Evolutionary conservation across 2,888 invertebrate genomes (phyloP).

Genomic region (Acanthacorydalis orientalis): DNA sequence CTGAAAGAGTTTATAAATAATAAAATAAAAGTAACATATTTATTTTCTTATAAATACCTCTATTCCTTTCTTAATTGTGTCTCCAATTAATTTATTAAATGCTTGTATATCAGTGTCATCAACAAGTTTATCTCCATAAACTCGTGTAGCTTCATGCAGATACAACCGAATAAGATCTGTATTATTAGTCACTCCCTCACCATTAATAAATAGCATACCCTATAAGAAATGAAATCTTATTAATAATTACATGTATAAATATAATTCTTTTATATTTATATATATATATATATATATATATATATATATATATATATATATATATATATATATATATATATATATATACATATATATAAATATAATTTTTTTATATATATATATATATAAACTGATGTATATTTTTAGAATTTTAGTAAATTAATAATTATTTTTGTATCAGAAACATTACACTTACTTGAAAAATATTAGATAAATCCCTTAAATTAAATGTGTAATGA

Average conservation of each 20-base stretch:
- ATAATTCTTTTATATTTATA: not conserved
- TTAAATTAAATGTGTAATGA: slow-evolving; percentile 83
- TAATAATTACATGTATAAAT: not conserved
- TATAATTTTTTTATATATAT: no score
- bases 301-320: not conserved
- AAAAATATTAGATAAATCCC: slow-evolving; percentile 87
- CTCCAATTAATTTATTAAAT: slow-evolving; percentile 55
- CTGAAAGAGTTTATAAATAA: slow-evolving; percentile 21
- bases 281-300: not conserved
- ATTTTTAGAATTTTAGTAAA: no score
- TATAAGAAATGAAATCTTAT: slow-evolving; percentile 20
- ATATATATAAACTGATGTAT: not conserved
- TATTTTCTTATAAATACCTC: slow-evolving; percentile 27
- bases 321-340: not conserved
- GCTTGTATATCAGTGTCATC: slow-evolving; percentile 58
- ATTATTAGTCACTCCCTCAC: slow-evolving; percentile 52
- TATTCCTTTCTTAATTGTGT: slow-evolving; percentile 63
- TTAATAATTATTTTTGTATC: slow-evolving; percentile 1
- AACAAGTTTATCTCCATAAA: slow-evolving; percentile 82
- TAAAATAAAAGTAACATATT: not conserved
- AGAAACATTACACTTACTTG: slow-evolving; percentile 39
- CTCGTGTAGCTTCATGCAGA: slow-evolving; percentile 80
- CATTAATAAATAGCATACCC: slow-evolving; percentile 73
- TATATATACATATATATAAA: not conserved
- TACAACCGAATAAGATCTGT: slow-evolving; percentile 65